phyloP scores from a whole-genome alignment of 2,113 vertebrate genomes.

The Heptranchias perlo region DNA sequence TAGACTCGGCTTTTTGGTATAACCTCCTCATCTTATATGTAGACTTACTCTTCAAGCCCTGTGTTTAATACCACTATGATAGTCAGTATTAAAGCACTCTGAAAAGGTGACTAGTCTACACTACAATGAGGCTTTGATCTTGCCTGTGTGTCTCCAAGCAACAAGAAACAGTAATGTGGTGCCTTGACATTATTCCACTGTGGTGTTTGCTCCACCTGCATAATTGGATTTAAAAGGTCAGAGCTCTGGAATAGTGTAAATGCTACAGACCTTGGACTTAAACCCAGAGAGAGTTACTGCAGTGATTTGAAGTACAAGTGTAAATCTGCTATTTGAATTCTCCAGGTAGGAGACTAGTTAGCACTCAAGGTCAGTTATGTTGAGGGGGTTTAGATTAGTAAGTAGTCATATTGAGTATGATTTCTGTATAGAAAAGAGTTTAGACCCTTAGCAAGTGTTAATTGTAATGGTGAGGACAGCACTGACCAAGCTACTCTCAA shows the following conservation, averaged over 20 bases:
- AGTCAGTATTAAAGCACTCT: not conserved
- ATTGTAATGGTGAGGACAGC: not conserved
- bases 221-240: slow-evolving; percentile 29
- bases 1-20: not conserved
- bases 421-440: not conserved
- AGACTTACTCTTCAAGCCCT: not conserved
- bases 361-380: not conserved
- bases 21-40: not conserved
- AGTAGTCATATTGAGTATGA: not conserved
- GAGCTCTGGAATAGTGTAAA: not conserved
- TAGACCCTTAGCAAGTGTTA: not conserved
- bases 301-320: not conserved
- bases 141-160: not conserved
- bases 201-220: slow-evolving; percentile 19
- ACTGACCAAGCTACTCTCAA: not conserved
- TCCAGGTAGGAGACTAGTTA: not conserved
- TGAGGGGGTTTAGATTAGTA: not conserved
- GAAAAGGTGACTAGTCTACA: not conserved
- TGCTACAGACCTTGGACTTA: slow-evolving; percentile 14
- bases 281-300: not conserved
- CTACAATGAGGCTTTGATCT: not conserved
- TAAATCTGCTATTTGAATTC: slow-evolving; percentile 7
- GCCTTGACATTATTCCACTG: slow-evolving; percentile 16
- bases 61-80: not conserved
- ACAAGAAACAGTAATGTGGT: not conserved